Evolutionary conservation across 1,140 invertebrate genomes (phyloP), one percentile per base, ranked within the genome.

Genomic region (Caenorhabditis latens): DNA sequence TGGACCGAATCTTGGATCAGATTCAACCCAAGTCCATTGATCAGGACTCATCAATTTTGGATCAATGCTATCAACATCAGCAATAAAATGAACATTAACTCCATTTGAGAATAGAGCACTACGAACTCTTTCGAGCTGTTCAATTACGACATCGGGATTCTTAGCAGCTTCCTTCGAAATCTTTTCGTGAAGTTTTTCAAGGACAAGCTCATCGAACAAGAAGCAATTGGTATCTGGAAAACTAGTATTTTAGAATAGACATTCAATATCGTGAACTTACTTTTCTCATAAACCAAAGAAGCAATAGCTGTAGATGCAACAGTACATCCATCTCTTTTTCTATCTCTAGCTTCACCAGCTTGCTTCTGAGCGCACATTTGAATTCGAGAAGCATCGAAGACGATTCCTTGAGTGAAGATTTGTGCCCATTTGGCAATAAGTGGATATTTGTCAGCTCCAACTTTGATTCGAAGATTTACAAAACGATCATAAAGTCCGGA

Each of bases 401-500:
- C 94, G 16, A 95, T 95, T 6, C 95, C 91, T 89, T 95, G 96
- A 13, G 97, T 92, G 1, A 97, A 92, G 89, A 96, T 95, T 89
- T 95, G 94, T 16, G 97, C 92, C 95, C 96, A 96, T 71, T 95
- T 93, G 2, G 97, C 94, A 0, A 95, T 95, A 90, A 94, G 94
- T 7, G 94, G 93, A 91, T 96, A 97, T 90, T 96, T 95, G 55
- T 94, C 93, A 14, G 95, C 46, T 40, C 79, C 16, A 75, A 93
- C 93, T 9, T 94, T 94, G 86, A 94, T 93, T 48, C 95, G 94
- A 83, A 94, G 94, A 90, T 94, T 95, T 13, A 93, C 91, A 55
- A 95, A 95, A 91, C 95, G 95, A 53, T 93, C 93, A 92, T 95
- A 96, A 48, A 93, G 90, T 5, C 91, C 90, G 3, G 88, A 89